Base-by-base conservation (phyloP, 2,797 vertebrate genomes). In the Mus caroli region DNA sequence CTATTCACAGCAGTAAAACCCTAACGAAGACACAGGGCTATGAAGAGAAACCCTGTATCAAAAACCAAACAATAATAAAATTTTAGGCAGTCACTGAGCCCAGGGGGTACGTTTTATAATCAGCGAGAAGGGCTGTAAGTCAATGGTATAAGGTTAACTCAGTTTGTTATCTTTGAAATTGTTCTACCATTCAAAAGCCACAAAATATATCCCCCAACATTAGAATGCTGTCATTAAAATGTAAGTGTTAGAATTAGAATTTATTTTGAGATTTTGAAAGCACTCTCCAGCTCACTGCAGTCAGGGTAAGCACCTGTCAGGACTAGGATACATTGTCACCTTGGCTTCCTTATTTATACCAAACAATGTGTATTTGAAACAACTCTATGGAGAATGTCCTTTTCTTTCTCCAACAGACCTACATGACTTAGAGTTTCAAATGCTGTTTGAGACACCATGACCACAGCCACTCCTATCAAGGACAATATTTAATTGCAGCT, bases 281-380 rank as follows among this genome's bases (percentile, higher is more conserved):
- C 56, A 62, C 56, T 75, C 62, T 69, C 82, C n/a, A 17, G 40
- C 84, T 88, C 19, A 56, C 8, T 83, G 31, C 62, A 90, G 64
- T 94, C 8, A 34, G 71, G 75, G 69, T 19, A 89, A 13, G 28
- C 10, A 62, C 34, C 13, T 69, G 75, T 67, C 75, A 8, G 62
- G 52, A 28, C 11, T 83, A 82, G n/a, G 5, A 89, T 73, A 77
- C 71, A 40, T 26, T 78, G 62, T 89, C 87, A 80, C 83, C 93
- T 92, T 78, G 28, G 92, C 37, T 85, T 90, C 94, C 86, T 62
- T 94, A 22, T 90, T 92, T 75, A 60, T 17, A 79, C 64, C 92
- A 86, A 75, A 77, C 46, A 92, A 24, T 90, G 28, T 83, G 28
- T 60, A 13, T 80, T 80, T 31, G 69, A 62, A 85, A 67, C 10